These are phyloP conservation scores for Tanypteryx hageni DNA, from an alignment of 2,888 invertebrate genomes.

Conservation along the genomic window DNA sequence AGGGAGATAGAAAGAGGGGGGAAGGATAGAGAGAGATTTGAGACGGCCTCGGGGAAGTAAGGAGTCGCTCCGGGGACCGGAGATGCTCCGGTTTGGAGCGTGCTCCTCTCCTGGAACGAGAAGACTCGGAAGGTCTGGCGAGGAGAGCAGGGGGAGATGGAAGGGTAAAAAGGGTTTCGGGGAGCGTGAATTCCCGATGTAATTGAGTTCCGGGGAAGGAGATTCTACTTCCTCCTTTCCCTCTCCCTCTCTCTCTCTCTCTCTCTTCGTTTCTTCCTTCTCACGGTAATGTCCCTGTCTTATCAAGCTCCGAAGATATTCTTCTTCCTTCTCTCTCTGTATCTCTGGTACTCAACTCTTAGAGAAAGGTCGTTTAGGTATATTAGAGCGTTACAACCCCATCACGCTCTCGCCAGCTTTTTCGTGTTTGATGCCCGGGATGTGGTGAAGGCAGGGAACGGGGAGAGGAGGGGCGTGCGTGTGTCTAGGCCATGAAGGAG, in stretches of 20 bases:
- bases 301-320: no score
- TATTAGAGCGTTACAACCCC: no score
- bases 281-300: no score
- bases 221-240: not conserved
- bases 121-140: not conserved
- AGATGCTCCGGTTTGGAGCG: slow-evolving; percentile 34
- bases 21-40: not conserved
- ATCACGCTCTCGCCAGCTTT: no score
- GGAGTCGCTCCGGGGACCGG: not conserved
- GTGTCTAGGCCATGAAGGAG: no score
- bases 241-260: not conserved
- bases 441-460: no score
- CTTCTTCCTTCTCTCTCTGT: no score
- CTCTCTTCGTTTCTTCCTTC: no score
- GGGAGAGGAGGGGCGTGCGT: no score
- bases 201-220: slow-evolving; percentile 40
- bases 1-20: not conserved
- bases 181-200: slow-evolving; percentile 46
- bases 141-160: not conserved
- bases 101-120: slow-evolving; percentile 21
- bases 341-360: no score
- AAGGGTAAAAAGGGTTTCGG: slow-evolving; percentile 37
- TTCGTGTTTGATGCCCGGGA: no score
- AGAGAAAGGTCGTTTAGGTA: no score
- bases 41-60: not conserved